Conservation (phyloP, 2,888 invertebrate species). For the Yponomeuta sedellus region DNA sequence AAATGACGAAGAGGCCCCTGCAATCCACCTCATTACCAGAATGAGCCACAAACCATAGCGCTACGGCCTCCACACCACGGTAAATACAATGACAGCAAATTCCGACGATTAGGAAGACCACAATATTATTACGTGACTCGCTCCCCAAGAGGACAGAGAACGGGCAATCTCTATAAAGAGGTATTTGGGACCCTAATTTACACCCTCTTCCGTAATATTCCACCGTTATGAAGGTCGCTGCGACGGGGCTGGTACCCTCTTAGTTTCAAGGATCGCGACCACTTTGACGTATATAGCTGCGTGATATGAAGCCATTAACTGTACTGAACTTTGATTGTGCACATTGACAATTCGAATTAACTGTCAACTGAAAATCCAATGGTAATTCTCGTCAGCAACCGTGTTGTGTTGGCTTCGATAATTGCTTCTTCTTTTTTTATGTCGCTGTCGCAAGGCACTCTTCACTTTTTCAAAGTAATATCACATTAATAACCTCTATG, state of each 20-base stretch:
- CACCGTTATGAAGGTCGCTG: conserved; percentile 55
- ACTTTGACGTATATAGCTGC: conserved; percentile 6
- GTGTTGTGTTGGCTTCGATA: too few relatives aligned
- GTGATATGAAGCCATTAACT: neutral
- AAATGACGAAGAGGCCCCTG: neutral
- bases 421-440: too few relatives aligned
- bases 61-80: conserved; percentile 4
- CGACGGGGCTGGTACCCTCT: conserved; percentile 36
- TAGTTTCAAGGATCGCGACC: conserved; percentile 21
- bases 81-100: conserved; percentile 25
- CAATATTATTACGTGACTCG: conserved; percentile 68
- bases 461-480: too few relatives aligned
- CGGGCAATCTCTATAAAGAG: conserved; percentile 65
- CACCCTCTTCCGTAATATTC: conserved; percentile 68
- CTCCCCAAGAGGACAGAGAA: conserved; percentile 44
- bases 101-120: conserved; percentile 53
- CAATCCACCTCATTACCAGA: conserved; percentile 30
- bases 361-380: too few relatives aligned
- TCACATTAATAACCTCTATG: neutral
- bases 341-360: too few relatives aligned
- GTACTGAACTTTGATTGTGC: too few relatives aligned
- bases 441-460: too few relatives aligned
- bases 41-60: conserved; percentile 19
- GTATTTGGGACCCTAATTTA: conserved; percentile 70
- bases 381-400: too few relatives aligned